Evolutionary conservation across 2,113 vertebrate species (phyloP).

Genomic region (Callipepla californica): DNA sequence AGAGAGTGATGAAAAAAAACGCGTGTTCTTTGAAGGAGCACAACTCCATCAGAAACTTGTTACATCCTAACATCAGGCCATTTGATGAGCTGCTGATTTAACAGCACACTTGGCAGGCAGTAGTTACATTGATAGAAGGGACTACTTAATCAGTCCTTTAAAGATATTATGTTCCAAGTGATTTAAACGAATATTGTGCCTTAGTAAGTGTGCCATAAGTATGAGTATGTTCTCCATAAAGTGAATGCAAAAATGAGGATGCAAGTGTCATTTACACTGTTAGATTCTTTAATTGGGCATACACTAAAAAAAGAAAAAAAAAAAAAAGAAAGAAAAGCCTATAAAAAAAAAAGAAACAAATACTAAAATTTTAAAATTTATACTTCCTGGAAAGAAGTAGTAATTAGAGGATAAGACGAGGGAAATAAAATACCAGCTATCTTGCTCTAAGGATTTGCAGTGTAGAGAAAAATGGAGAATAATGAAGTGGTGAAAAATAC

Average conservation of each 20-base stretch:
- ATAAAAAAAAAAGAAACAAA: constrained; percentile 5
- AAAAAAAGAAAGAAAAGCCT: background rate
- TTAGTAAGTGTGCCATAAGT: constrained; percentile 54
- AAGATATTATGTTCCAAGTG: constrained; percentile 56
- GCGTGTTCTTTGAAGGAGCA: constrained; percentile 73
- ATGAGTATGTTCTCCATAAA: constrained; percentile 61
- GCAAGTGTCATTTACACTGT: constrained; percentile 31
- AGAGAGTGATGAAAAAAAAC: constrained; percentile 78
- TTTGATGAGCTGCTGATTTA: constrained; percentile 76
- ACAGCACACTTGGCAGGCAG: constrained; percentile 72
- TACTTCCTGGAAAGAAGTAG: background rate
- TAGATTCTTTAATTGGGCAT: constrained; percentile 8
- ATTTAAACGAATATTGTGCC: constrained; percentile 72
- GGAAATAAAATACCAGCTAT: background rate
- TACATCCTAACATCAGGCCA: constrained; percentile 65
- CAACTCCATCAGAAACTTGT: constrained; percentile 74
- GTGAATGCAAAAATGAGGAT: constrained; percentile 44
- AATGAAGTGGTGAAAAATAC: background rate
- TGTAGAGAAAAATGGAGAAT: background rate
- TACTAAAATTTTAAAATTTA: background rate
- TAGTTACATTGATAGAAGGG: constrained; percentile 62
- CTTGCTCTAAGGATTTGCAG: background rate
- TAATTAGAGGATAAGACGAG: background rate
- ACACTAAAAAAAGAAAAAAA: background rate
- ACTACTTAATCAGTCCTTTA: constrained; percentile 72